These are phyloP conservation scores for Nemoura dubitans DNA, from an alignment of 2,888 invertebrate genomes.

Conservation along the genomic window DNA sequence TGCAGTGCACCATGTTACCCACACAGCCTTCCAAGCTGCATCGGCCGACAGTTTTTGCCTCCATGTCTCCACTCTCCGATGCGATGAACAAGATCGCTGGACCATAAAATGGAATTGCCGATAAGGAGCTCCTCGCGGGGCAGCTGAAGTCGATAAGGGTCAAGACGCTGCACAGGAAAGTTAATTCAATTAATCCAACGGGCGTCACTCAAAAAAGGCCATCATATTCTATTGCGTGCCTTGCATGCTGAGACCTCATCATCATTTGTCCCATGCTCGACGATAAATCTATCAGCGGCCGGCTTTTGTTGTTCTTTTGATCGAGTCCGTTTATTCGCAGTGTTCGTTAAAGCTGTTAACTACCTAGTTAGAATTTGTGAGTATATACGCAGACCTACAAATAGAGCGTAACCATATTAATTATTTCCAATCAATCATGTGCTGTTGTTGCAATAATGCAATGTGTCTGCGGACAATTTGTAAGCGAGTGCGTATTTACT, in stretches of 20 bases:
- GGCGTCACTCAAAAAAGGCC: background rate
- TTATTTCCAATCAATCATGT: background rate
- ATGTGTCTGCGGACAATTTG: background rate
- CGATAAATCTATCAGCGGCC: constrained; percentile 4
- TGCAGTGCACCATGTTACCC: background rate
- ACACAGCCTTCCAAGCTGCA: background rate
- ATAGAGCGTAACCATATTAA: background rate
- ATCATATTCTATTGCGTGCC: background rate
- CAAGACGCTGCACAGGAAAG: background rate
- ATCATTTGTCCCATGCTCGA: background rate
- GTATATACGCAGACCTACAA: background rate
- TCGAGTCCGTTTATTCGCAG: background rate
- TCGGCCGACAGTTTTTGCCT: background rate
- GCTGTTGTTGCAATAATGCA: background rate
- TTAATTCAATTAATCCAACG: background rate
- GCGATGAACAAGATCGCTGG: background rate
- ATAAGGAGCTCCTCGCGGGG: background rate
- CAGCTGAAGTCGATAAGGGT: background rate
- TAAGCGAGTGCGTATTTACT: background rate
- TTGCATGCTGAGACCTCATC: constrained; percentile 7
- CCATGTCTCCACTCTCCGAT: background rate
- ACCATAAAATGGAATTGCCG: background rate
- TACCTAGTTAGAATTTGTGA: background rate
- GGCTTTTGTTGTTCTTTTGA: background rate
- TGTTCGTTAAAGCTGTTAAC: background rate